These are phyloP conservation scores for Procambarus clarkii DNA, from an alignment of 1,140 invertebrate species.

Conservation along the genomic window DNA sequence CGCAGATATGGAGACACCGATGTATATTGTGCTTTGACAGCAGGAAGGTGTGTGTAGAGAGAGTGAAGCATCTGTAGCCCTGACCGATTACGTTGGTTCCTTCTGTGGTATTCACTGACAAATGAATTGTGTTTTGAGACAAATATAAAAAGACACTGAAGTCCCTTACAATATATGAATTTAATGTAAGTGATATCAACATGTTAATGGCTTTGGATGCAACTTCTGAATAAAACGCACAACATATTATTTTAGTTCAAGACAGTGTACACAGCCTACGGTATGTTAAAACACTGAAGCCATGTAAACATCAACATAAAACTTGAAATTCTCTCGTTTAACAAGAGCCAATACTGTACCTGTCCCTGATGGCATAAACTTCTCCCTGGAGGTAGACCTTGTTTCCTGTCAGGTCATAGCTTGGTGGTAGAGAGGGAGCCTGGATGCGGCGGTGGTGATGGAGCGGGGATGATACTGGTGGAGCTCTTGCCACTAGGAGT, in stretches of 20 bases:
- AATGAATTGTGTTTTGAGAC: neutral
- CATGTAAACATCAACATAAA: neutral
- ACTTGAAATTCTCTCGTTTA: neutral
- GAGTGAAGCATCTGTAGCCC: neutral
- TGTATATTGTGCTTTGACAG: slow-evolving; percentile 21
- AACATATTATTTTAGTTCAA: no score
- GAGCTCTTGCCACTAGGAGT: neutral
- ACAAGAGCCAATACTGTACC: neutral
- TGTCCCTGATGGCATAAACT: slow-evolving; percentile 16
- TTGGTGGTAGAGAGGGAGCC: neutral
- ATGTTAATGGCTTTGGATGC: no score
- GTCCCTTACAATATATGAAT: no score
- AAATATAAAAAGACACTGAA: no score
- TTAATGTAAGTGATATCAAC: no score
- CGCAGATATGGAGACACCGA: neutral
- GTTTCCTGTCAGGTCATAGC: neutral
- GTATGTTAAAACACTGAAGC: neutral
- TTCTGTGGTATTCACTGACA: slow-evolving; percentile 28
- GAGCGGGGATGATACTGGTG: neutral
- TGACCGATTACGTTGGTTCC: slow-evolving; percentile 22
- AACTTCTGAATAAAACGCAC: no score
- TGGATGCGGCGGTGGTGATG: slow-evolving; percentile 4
- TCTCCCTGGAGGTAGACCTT: slow-evolving; percentile 29
- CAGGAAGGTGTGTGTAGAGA: slow-evolving; percentile 18
- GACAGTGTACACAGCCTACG: neutral